These are phyloP conservation scores for Halcyon chelicuti DNA, from an alignment of 2,797 vertebrate species.

Conservation along the genomic window DNA sequence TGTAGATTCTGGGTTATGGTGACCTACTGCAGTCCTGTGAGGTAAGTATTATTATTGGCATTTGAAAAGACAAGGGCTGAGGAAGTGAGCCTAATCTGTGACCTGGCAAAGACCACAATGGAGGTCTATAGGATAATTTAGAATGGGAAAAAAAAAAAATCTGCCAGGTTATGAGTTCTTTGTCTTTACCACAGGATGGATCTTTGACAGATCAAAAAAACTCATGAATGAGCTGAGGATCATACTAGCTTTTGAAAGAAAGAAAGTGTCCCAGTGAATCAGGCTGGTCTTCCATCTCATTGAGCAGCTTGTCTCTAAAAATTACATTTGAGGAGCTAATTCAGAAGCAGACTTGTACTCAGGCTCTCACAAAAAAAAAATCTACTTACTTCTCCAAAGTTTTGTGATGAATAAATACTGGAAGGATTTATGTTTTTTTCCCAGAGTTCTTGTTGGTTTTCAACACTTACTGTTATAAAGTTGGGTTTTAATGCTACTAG, in stretches of 20 bases:
- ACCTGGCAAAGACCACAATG: background rate
- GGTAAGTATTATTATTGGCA: background rate
- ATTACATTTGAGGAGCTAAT: background rate
- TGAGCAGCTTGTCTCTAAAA: constrained; percentile 18
- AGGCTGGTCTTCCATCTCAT: background rate
- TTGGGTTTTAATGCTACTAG: background rate
- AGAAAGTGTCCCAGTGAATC: background rate
- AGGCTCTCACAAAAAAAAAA: background rate
- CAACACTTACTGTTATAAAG: background rate
- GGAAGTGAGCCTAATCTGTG: background rate
- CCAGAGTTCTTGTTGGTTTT: background rate
- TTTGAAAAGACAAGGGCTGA: background rate
- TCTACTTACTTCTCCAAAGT: background rate
- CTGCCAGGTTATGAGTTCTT: background rate
- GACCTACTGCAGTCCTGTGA: background rate
- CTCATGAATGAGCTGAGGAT: background rate
- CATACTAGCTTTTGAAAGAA: constrained; percentile 17
- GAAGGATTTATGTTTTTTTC: background rate
- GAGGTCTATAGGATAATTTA: background rate
- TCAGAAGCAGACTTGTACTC: background rate
- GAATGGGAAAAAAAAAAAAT: background rate
- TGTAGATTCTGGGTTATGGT: background rate
- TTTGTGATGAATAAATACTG: background rate
- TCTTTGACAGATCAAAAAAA: constrained; percentile 32
- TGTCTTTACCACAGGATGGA: background rate